phyloP scores from a whole-genome alignment of 2,797 vertebrate species.

The Peromyscus aztecus region DNA sequence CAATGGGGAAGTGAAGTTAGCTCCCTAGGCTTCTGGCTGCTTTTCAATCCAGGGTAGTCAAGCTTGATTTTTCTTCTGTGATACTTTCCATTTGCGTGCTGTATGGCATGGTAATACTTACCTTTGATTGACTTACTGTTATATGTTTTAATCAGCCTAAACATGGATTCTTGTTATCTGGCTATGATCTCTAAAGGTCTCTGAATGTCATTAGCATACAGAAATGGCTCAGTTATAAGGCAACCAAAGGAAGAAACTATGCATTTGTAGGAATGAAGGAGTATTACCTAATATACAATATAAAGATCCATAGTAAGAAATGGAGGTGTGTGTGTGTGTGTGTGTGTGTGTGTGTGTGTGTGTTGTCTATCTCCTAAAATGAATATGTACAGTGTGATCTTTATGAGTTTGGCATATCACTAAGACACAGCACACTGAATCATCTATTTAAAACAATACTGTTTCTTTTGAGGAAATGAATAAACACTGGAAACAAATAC shows the following conservation, averaged over 20 bases:
- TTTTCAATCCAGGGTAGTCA: neutral
- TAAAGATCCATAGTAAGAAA: conserved; percentile 46
- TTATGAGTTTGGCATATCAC: neutral
- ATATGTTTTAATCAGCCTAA: conserved; percentile 46
- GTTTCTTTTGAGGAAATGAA: conserved; percentile 57
- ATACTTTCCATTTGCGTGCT: neutral
- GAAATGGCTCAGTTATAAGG: conserved; percentile 29
- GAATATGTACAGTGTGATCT: neutral
- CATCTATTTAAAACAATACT: neutral
- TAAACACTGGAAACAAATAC: conserved; percentile 7
- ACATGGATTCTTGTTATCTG: conserved; percentile 41
- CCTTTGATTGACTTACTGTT: conserved; percentile 45
- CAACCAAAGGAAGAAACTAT: conserved; percentile 10
- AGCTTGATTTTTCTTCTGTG: conserved; percentile 30
- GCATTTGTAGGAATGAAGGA: neutral
- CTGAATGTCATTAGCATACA: conserved; percentile 1
- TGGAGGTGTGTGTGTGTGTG: neutral
- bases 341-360: neutral
- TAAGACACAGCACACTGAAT: conserved; percentile 6
- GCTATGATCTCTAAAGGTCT: conserved; percentile 28
- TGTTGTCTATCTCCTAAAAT: neutral
- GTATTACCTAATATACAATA: conserved; percentile 40
- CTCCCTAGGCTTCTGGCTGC: neutral
- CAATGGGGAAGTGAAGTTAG: neutral
- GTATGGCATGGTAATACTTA: conserved; percentile 38